A percentile compares a stretch with the other conserved stretches of the same genome.
phyloP scores from a whole-genome alignment of 2,888 invertebrate genomes.

The Acleris literana region DNA sequence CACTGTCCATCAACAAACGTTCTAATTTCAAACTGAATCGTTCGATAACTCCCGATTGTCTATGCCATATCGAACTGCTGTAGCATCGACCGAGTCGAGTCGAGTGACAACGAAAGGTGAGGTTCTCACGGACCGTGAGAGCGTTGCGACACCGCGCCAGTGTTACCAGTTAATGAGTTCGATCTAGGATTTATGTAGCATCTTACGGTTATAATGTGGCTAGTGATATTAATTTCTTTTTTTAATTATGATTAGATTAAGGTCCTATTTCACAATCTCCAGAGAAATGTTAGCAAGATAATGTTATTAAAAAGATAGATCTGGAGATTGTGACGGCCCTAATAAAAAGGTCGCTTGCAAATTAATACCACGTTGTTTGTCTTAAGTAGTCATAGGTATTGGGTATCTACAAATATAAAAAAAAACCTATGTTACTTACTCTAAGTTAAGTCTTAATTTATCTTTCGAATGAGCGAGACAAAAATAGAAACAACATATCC shows the following conservation, averaged over 20 bases:
- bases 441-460: not conserved
- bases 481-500: conserved; percentile 16
- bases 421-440: not conserved
- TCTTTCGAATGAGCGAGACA: conserved; percentile 7
- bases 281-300: no score
- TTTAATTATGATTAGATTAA: no score
- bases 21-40: conserved; percentile 46
- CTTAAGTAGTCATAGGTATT: no score
- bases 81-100: conserved; percentile 6
- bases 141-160: conserved; percentile 38
- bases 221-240: not conserved
- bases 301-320: no score
- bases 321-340: no score
- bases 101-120: conserved; percentile 51
- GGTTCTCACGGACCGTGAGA: conserved; percentile 62
- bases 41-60: conserved; percentile 41
- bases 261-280: no score
- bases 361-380: no score
- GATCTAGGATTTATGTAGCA: conserved; percentile 14
- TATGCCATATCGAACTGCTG: conserved; percentile 49
- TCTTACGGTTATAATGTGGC: not conserved
- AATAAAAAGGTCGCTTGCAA: no score
- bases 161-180: conserved; percentile 15
- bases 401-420: no score
- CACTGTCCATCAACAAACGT: conserved; percentile 22